phyloP scores from a whole-genome alignment of 2,797 vertebrate species.

The Harpagifer antarcticus region DNA sequence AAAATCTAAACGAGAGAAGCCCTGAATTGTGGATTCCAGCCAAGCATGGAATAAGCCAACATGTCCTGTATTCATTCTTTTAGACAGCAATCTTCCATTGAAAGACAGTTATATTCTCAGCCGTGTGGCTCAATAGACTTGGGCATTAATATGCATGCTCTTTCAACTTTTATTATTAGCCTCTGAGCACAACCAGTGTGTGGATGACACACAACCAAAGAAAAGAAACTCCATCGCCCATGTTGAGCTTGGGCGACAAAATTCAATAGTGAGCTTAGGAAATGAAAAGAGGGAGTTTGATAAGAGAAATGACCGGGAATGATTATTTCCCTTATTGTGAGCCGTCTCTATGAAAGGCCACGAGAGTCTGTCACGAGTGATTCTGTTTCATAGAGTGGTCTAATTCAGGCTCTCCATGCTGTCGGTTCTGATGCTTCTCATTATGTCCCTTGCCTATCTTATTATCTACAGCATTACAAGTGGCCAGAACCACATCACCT shows the following conservation, averaged over 20 bases:
- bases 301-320: constrained; percentile 76
- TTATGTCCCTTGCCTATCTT: constrained; percentile 70
- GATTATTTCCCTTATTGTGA: constrained; percentile 66
- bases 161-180: constrained; percentile 76
- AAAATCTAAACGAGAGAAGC: constrained; percentile 37
- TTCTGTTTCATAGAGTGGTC: constrained; percentile 74
- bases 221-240: constrained; percentile 64
- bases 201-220: constrained; percentile 66
- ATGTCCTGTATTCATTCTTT: constrained; percentile 45
- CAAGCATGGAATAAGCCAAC: constrained; percentile 16
- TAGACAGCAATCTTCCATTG: constrained; percentile 44
- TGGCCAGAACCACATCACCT: constrained; percentile 59
- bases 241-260: constrained; percentile 72
- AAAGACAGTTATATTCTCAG: constrained; percentile 60
- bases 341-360: constrained; percentile 68
- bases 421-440: constrained; percentile 71
- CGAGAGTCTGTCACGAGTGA: constrained; percentile 64
- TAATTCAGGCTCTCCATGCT: constrained; percentile 70
- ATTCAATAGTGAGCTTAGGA: constrained; percentile 76
- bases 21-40: constrained; percentile 32
- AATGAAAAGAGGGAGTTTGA: constrained; percentile 78
- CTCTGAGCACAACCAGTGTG: constrained; percentile 56
- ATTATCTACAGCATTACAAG: constrained; percentile 74
- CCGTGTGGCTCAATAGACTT: constrained; percentile 59
- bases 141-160: constrained; percentile 77